These are phyloP conservation scores for Halcyon chelicuti DNA, from an alignment of 2,797 vertebrate genomes.

Conservation along the genomic window DNA sequence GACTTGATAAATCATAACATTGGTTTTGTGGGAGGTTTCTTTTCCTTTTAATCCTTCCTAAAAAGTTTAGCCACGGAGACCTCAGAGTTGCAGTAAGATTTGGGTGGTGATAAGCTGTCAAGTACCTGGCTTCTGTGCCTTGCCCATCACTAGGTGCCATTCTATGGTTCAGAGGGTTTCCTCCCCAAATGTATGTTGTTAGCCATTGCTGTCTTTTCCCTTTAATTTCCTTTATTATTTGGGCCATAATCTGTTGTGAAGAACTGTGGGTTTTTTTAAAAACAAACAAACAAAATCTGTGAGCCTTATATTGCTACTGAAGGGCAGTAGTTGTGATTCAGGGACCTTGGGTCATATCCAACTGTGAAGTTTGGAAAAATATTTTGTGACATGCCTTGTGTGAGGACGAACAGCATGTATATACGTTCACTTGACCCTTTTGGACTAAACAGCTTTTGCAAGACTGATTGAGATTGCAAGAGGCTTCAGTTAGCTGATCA, in stretches of 20 bases:
- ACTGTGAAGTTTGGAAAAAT: not conserved
- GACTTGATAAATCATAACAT: not conserved
- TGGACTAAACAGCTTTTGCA: not conserved
- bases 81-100: not conserved
- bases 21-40: fast-evolving
- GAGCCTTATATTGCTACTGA: not conserved
- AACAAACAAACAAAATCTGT: not conserved
- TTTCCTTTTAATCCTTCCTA: not conserved
- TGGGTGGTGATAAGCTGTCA: not conserved
- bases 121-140: not conserved
- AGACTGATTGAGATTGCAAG: not conserved
- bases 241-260: not conserved
- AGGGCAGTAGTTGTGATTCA: not conserved
- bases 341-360: not conserved
- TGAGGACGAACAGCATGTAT: not conserved
- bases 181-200: not conserved
- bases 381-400: not conserved
- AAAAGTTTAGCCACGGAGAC: not conserved
- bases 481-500: not conserved
- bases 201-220: not conserved
- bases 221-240: not conserved
- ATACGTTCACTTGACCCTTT: not conserved
- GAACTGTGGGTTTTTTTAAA: not conserved
- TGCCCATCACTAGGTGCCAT: not conserved
- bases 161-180: not conserved